phyloP scores from a whole-genome alignment of 2,113 vertebrate species.

The Xyrauchen texanus region DNA sequence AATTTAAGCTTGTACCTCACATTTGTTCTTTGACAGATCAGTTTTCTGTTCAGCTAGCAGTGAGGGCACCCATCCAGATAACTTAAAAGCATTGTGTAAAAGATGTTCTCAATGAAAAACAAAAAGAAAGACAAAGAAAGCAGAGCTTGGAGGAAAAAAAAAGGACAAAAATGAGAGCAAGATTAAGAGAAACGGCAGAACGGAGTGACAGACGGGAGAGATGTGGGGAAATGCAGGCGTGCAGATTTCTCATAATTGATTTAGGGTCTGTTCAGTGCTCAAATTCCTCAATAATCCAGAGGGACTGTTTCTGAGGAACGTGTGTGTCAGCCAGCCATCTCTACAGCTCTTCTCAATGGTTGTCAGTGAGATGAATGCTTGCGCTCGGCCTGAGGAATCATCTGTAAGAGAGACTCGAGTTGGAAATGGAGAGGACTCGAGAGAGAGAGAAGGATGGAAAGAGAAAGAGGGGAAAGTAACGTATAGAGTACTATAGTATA shows the following conservation, averaged over 20 bases:
- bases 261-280: constrained; percentile 71
- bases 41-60: background rate
- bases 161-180: constrained; percentile 3
- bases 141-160: background rate
- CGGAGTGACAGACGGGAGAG: constrained; percentile 14
- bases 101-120: background rate
- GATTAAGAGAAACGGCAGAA: background rate
- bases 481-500: background rate
- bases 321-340: constrained; percentile 21
- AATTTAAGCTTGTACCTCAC: background rate
- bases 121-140: background rate
- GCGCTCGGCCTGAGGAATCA: background rate
- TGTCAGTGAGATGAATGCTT: constrained; percentile 35
- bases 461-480: background rate
- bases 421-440: background rate
- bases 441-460: background rate
- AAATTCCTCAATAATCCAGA: constrained; percentile 76
- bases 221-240: constrained; percentile 24
- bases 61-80: background rate
- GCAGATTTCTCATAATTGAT: constrained; percentile 67
- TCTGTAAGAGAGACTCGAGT: background rate
- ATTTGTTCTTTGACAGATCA: background rate
- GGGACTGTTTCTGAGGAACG: constrained; percentile 58
- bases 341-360: constrained; percentile 3
- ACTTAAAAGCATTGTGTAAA: background rate